Evolutionary conservation across 2,113 vertebrate species (phyloP).

Genomic region (Acrocephalus arundinaceus): DNA sequence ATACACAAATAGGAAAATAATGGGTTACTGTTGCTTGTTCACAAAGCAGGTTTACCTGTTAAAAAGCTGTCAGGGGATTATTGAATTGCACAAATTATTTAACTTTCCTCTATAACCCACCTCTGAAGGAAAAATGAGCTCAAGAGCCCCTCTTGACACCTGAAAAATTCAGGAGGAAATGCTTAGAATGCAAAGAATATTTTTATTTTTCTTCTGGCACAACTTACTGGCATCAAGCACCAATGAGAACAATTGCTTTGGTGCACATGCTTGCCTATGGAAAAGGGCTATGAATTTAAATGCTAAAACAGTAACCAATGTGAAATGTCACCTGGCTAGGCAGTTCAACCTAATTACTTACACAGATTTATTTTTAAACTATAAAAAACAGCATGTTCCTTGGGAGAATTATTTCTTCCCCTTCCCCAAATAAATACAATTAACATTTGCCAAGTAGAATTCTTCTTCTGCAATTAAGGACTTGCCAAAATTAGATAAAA

Average conservation of each 20-base stretch:
- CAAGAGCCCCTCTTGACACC: neutral
- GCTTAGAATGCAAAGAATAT: neutral
- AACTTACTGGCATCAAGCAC: neutral
- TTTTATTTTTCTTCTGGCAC: neutral
- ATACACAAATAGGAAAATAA: neutral
- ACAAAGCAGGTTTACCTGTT: neutral
- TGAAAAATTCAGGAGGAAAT: neutral
- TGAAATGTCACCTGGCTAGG: slow-evolving; percentile 24
- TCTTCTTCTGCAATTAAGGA: slow-evolving; percentile 12
- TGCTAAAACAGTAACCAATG: neutral
- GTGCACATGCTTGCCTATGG: neutral
- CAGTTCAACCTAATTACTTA: neutral
- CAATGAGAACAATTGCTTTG: neutral
- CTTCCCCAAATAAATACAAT: neutral
- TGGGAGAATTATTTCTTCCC: neutral
- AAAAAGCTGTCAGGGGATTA: neutral
- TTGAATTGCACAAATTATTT: neutral
- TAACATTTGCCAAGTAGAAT: slow-evolving; percentile 1
- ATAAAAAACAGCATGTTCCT: slow-evolving; percentile 3
- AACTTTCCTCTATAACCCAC: neutral
- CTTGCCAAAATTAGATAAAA: neutral
- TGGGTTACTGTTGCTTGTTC: neutral
- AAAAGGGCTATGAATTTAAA: neutral
- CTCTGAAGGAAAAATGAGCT: neutral
- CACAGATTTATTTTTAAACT: neutral